Percentiles rank a stretch among this genome's conserved stretches.
Conservation (phyloP, 2,888 invertebrate species). For the Busseola fusca region DNA sequence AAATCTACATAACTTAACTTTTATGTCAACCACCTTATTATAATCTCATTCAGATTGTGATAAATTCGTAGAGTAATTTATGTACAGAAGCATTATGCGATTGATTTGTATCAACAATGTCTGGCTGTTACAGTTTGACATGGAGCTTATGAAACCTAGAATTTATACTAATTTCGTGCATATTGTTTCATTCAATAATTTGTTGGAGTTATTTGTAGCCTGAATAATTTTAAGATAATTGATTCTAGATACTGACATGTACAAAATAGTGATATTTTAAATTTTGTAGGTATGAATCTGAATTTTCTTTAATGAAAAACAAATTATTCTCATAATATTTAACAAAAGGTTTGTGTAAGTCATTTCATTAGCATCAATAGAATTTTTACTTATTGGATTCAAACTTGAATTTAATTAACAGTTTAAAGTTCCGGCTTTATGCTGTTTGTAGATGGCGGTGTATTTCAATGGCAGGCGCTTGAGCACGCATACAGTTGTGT, state of each 20-base stretch:
- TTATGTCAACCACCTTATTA: conserved; percentile 23
- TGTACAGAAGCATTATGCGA: conserved; percentile 20
- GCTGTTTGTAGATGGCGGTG: conserved; percentile 31
- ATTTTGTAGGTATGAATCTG: background rate
- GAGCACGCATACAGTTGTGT: conserved; percentile 45
- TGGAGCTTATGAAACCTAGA: conserved; percentile 29
- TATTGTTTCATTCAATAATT: conserved; percentile 5
- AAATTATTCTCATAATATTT: background rate
- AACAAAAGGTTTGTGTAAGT: background rate
- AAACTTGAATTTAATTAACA: conserved; percentile 22
- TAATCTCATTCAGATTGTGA: conserved; percentile 22
- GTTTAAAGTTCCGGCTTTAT: conserved; percentile 7
- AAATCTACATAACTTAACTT: background rate
- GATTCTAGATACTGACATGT: conserved; percentile 17
- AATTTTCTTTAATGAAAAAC: background rate
- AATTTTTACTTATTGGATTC: conserved; percentile 3
- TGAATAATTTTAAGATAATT: conserved; percentile 31
- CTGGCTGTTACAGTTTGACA: conserved; percentile 22
- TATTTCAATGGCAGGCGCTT: conserved; percentile 40
- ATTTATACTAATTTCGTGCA: conserved; percentile 34
- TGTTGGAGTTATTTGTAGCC: conserved; percentile 23
- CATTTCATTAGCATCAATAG: background rate
- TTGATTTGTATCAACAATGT: conserved; percentile 44
- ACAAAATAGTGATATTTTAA: conserved; percentile 3
- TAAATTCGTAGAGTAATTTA: conserved; percentile 23